A percentile compares a stretch with the other conserved stretches of the same genome.
phyloP scores from a whole-genome alignment of 2,797 vertebrate genomes.

The Micropoecilia bifurca region DNA sequence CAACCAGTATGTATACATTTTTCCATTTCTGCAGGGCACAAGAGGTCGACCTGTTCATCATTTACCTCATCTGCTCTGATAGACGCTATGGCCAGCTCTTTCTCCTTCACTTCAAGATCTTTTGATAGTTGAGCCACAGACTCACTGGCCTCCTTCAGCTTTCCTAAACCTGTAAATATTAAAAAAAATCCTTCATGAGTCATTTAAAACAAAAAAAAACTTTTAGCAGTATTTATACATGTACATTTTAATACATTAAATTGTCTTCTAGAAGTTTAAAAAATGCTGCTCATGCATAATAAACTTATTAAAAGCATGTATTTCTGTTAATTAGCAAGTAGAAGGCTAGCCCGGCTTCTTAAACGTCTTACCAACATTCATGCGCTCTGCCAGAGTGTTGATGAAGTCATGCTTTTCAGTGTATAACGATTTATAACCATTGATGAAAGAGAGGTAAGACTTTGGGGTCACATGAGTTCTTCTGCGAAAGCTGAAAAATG shows the following conservation, averaged over 20 bases:
- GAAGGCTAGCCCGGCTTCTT: background rate
- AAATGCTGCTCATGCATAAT: background rate
- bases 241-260: background rate
- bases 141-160: slow-evolving; percentile 87
- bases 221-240: background rate
- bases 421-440: slow-evolving; percentile 87
- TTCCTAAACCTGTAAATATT: slow-evolving; percentile 79
- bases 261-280: background rate
- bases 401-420: slow-evolving; percentile 81
- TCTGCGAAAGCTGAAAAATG: slow-evolving; percentile 83
- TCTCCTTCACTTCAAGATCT: slow-evolving; percentile 85
- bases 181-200: slow-evolving; percentile 11
- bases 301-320: background rate
- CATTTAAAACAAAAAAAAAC: background rate
- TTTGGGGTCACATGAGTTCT: slow-evolving; percentile 90
- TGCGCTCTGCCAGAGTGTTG: slow-evolving; percentile 84
- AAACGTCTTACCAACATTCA: slow-evolving; percentile 85
- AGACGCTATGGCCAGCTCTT: slow-evolving; percentile 86
- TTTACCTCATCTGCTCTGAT: slow-evolving; percentile 86
- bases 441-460: slow-evolving; percentile 91
- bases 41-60: background rate
- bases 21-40: background rate
- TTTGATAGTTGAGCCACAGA: slow-evolving; percentile 85
- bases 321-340: background rate
- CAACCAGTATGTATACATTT: background rate